Conservation (phyloP, 2,797 vertebrate species). For the Crocidura indochinensis region DNA sequence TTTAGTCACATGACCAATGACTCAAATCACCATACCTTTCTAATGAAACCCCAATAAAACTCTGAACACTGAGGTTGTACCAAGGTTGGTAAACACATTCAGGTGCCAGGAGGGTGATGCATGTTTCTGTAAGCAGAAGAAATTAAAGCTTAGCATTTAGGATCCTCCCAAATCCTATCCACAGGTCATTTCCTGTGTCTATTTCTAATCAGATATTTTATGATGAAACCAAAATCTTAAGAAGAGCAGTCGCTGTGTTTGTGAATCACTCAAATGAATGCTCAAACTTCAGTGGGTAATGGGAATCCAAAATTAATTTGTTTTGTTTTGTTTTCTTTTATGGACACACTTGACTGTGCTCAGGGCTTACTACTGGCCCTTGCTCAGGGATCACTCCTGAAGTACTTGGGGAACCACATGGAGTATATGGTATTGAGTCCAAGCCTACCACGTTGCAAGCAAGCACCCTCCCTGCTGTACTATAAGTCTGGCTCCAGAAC, state of each 20-base stretch:
- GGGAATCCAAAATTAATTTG: too few relatives aligned
- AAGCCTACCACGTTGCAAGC: too few relatives aligned
- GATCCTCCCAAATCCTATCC: background rate
- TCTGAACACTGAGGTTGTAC: background rate
- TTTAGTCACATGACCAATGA: background rate
- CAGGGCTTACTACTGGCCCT: too few relatives aligned
- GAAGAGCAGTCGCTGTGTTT: background rate
- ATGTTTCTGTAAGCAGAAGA: background rate
- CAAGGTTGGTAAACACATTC: background rate
- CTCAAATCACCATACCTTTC: background rate
- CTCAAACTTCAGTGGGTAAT: background rate
- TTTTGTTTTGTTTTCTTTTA: too few relatives aligned
- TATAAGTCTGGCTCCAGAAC: background rate
- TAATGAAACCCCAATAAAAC: background rate
- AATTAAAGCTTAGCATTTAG: background rate
- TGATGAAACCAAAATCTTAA: constrained; percentile 1
- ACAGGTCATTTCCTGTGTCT: background rate
- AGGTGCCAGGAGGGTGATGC: background rate
- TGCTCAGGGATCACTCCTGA: too few relatives aligned
- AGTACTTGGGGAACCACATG: too few relatives aligned
- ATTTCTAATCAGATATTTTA: background rate
- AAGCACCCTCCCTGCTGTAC: too few relatives aligned
- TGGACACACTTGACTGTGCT: too few relatives aligned
- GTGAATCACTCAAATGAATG: constrained; percentile 10
- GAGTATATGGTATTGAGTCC: too few relatives aligned